These are phyloP conservation scores for Corythoichthys haematopterus DNA, from an alignment of 2,113 vertebrate species.

Conservation along the genomic window DNA sequence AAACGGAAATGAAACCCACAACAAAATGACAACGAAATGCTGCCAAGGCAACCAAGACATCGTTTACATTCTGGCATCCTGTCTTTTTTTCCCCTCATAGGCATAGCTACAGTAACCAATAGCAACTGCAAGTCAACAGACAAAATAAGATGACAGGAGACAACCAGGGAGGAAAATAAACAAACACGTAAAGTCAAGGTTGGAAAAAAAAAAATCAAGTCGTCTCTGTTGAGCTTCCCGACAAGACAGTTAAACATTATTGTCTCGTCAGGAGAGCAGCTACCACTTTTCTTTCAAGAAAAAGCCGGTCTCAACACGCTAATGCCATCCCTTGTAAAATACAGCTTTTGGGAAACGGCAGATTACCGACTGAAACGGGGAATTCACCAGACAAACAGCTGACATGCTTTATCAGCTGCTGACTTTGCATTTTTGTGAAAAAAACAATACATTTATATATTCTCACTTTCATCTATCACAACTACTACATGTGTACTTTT, in stretches of 20 bases:
- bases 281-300: conserved; percentile 30
- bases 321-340: conserved; percentile 32
- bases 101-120: conserved; percentile 67
- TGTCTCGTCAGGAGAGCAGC: conserved; percentile 28
- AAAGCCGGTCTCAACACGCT: conserved; percentile 65
- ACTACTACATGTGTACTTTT: no score
- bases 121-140: conserved; percentile 62
- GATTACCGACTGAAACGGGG: background rate
- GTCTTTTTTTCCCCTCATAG: conserved; percentile 61
- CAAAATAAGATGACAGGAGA: conserved; percentile 42
- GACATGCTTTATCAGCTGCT: conserved; percentile 48
- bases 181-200: background rate
- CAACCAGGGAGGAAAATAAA: conserved; percentile 4
- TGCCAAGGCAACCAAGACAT: conserved; percentile 71
- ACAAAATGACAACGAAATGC: conserved; percentile 66
- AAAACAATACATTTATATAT: conserved; percentile 11
- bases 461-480: no score
- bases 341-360: conserved; percentile 43
- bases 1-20: conserved; percentile 38
- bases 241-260: conserved; percentile 29
- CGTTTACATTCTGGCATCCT: conserved; percentile 69
- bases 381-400: conserved; percentile 46
- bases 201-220: conserved; percentile 3
- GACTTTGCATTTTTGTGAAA: conserved; percentile 33
- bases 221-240: conserved; percentile 15